Conservation (phyloP, 2,113 vertebrate genomes). For the Menura novaehollandiae region DNA sequence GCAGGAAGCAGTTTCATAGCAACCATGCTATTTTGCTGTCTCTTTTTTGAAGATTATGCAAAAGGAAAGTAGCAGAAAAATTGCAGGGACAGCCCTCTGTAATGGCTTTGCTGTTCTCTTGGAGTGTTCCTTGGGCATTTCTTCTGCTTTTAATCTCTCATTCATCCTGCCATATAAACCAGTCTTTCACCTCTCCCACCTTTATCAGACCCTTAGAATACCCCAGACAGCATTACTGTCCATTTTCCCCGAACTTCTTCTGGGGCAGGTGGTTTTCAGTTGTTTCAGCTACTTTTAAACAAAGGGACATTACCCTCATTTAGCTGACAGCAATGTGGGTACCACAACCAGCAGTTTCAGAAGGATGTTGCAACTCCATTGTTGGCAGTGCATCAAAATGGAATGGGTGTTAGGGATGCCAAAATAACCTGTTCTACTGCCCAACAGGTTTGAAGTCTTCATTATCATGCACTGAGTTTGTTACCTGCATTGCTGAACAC, state of each 20-base stretch:
- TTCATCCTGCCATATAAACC: neutral
- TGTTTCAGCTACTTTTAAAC: neutral
- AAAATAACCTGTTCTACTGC: slow-evolving; percentile 13
- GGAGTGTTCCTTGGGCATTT: neutral
- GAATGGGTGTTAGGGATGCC: neutral
- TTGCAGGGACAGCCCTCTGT: neutral
- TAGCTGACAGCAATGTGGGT: neutral
- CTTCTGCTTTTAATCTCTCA: neutral
- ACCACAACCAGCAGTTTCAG: neutral
- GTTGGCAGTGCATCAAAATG: neutral
- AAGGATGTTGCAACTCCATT: neutral
- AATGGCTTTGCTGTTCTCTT: neutral
- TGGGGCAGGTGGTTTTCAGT: neutral
- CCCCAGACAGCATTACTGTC: neutral
- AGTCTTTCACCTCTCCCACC: neutral
- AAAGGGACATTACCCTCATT: neutral
- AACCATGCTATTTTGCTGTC: neutral
- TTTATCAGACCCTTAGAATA: neutral
- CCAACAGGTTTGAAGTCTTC: neutral
- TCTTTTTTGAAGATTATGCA: neutral
- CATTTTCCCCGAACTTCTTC: neutral
- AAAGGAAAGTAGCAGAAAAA: neutral
- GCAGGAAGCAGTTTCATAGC: slow-evolving; percentile 38
- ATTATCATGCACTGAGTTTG: neutral
- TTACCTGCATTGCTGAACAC: neutral